Percentiles rank a stretch among this genome's conserved stretches.
These are phyloP conservation scores for Peromyscus polionotus DNA, from an alignment of 2,113 vertebrate species.

Conservation along the genomic window DNA sequence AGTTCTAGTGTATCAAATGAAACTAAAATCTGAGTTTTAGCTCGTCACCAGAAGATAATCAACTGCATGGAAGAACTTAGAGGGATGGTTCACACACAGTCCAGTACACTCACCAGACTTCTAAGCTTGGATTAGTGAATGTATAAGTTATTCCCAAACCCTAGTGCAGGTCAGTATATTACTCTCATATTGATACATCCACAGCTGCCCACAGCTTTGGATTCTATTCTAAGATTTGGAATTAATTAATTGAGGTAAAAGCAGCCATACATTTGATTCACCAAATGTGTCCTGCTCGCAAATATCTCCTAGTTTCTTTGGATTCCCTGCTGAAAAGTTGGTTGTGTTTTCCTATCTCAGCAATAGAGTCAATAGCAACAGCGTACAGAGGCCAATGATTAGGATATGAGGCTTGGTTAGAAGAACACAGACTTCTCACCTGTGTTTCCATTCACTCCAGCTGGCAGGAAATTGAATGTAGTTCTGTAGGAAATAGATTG, in stretches of 20 bases:
- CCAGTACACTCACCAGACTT: neutral
- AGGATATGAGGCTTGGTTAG: constrained; percentile 65
- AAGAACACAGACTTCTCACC: constrained; percentile 42
- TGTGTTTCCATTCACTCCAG: constrained; percentile 30
- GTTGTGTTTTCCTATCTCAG: constrained; percentile 66
- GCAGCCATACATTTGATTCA: constrained; percentile 70
- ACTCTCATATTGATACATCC: neutral
- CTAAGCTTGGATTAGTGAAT: constrained; percentile 54
- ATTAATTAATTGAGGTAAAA: constrained; percentile 72
- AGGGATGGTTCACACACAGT: neutral
- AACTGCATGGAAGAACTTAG: neutral
- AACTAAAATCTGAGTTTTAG: constrained; percentile 43
- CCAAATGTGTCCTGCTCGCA: constrained; percentile 72
- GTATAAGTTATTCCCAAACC: constrained; percentile 25
- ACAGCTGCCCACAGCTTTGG: neutral
- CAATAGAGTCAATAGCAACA: constrained; percentile 61
- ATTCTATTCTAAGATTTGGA: constrained; percentile 71
- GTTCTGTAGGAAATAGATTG: constrained; percentile 34
- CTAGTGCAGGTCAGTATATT: neutral
- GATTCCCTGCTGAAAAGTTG: constrained; percentile 51
- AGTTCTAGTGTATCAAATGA: neutral
- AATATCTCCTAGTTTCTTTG: constrained; percentile 75
- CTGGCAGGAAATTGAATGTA: constrained; percentile 56
- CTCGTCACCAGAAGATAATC: constrained; percentile 48
- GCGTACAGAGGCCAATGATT: constrained; percentile 55